Base-by-base conservation (phyloP, 2,888 invertebrate genomes). In the Leucophenga maculata region DNA sequence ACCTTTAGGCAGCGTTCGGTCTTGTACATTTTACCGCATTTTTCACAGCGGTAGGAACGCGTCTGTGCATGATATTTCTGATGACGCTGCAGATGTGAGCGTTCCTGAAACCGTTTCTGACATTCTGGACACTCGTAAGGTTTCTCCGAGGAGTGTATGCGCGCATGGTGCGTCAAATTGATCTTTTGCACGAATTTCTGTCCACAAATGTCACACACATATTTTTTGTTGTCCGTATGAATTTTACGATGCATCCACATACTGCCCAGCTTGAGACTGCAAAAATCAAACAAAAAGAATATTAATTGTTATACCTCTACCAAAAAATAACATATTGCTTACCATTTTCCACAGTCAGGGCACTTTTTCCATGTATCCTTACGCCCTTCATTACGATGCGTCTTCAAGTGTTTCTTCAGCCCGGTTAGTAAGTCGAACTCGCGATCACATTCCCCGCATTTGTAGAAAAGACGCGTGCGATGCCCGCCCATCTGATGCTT, bases 1-100 rank as follows among this genome's bases (percentile, higher is more conserved):
- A 91, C 90, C 77, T 91, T 91, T 1, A 91, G 86, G 73, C 91
- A 91, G 20, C 91, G 88, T 80, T 91, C 91, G 67, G 91, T 91
- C 86, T 91, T 91, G 72, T 89, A 89, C 86, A 88, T 88, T 80
- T 89, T 89, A 13, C 87, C 87, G 69, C 88, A 89, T 73, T 88
- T 88, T 67, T 88, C 88, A 71, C 88, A 89, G 69, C 88, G 86
- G 76, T 86, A 88, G 18, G 87, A 86, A 64, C 89, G 85, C 18
- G 87, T 86, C 72, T 87, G 86, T 8, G 86, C 86, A 71, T 89
- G 88, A 69, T 88, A 89, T 72, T 88, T 89, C 70, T 89, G 88
- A 75, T 89, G 88, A 0, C 89, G 86, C 73, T 87, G 86, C 60
- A 89, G 70, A 78, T 89, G 88, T 39, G 88, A 89, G 67, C 87